Conservation (phyloP, 2,113 vertebrate species). For the Lophotis ruficrista region DNA sequence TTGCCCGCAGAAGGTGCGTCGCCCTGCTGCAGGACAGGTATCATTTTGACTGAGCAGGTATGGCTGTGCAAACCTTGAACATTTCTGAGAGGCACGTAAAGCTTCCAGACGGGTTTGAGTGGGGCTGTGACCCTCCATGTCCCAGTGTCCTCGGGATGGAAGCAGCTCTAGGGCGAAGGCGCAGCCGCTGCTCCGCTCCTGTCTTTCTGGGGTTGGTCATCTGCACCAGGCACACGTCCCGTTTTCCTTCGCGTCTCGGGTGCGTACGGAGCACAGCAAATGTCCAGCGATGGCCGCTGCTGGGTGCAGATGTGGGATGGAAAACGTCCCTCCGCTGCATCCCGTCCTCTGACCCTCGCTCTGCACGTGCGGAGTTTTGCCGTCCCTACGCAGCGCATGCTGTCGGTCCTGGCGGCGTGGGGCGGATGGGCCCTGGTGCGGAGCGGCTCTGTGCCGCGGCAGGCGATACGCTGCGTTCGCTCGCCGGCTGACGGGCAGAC, state of each 20-base stretch:
- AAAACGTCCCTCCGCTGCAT: fast-evolving
- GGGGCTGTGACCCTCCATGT: neutral
- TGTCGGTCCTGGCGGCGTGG: fast-evolving
- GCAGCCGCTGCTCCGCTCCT: neutral
- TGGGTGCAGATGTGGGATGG: neutral
- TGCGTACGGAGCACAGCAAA: neutral
- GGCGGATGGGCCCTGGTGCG: fast-evolving
- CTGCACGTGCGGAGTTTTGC: fast-evolving
- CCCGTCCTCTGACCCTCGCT: neutral
- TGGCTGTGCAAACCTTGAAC: fast-evolving
- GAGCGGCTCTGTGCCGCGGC: fast-evolving
- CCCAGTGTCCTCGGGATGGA: neutral
- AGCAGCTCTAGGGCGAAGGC: neutral
- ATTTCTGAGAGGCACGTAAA: neutral
- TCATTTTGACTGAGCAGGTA: fast-evolving
- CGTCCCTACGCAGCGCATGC: neutral
- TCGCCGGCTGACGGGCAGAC: neutral
- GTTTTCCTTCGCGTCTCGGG: neutral
- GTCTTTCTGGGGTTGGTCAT: neutral
- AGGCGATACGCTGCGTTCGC: fast-evolving
- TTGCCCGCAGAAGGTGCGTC: neutral
- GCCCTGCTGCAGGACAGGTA: neutral
- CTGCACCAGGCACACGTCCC: fast-evolving
- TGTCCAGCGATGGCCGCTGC: neutral
- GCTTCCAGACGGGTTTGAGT: neutral